phyloP scores from a whole-genome alignment of 2,888 invertebrate genomes.

The Enoplolaimus lenunculus region DNA sequence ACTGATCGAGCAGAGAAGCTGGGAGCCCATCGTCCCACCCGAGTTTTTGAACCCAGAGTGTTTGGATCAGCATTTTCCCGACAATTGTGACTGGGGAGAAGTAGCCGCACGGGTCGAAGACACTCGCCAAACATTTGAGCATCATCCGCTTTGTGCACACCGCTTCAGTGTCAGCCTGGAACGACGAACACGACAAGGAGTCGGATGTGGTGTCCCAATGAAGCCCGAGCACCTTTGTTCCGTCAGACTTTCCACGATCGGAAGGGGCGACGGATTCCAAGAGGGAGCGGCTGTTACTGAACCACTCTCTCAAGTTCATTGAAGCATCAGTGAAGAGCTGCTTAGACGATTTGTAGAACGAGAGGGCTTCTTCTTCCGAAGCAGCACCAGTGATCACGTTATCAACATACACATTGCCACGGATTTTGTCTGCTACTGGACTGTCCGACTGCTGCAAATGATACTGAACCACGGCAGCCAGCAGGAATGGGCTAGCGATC shows the following conservation, averaged over 20 bases:
- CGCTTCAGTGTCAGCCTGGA: neutral
- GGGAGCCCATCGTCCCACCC: conserved; percentile 1
- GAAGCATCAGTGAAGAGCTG: neutral
- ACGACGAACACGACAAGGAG: neutral
- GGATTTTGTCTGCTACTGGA: neutral
- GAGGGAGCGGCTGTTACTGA: neutral
- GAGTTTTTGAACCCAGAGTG: neutral
- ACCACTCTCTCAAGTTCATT: conserved; percentile 8
- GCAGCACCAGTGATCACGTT: neutral
- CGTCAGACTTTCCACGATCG: neutral
- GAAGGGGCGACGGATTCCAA: neutral
- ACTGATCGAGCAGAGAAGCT: neutral
- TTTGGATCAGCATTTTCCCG: conserved; percentile 7
- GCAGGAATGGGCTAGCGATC: conserved; percentile 24
- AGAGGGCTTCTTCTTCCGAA: neutral
- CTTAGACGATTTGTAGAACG: neutral
- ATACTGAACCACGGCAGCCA: conserved; percentile 23
- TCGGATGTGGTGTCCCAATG: neutral
- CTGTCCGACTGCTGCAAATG: conserved; percentile 11
- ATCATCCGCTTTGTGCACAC: neutral
- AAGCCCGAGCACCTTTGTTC: neutral
- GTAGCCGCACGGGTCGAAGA: conserved; percentile 4
- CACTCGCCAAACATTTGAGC: neutral
- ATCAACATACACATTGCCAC: conserved; percentile 1
- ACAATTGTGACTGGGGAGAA: conserved; percentile 2